Evolutionary conservation across 1,140 invertebrate genomes (phyloP), one percentile per base, ranked within the genome.

Genomic region (Colletes gigas): DNA sequence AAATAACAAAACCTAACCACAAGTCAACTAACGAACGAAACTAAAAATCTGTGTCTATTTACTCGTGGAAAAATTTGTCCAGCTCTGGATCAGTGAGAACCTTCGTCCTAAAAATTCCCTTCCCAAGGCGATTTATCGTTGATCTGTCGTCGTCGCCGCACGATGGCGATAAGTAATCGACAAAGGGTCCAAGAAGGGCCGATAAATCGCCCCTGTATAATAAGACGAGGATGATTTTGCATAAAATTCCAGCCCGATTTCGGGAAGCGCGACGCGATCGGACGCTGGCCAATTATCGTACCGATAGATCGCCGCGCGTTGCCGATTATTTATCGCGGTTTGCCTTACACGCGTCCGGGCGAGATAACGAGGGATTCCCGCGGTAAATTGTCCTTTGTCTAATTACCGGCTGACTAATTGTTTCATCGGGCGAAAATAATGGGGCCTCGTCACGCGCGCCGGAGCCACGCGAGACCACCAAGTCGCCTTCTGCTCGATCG

Each of bases 361-460:
- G 66, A 79, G 82, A 86, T 84, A 87, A 84, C 85, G 78, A 82
- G 75, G 75, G 78, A 85, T 47, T 75, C 60, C 15, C 67, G 65
- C 60, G 54, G 75, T 87, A 87, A 50, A 87, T 87, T 86, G 82
- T 86, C 78, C 82, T 81, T 86, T 87, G 85, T 84, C 78, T 87
- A 86, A 87, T 87, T 87, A 86, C 73, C 50, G 30, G 72, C 70
- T 84, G 86, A 81, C 88, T 89, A 89, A 89, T 89, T 89, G 88
- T 89, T 89, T 89, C 88, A 85, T 89, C 85, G 79, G 78, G 73
- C 67, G 81, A 83, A 81, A 87, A 89, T 89, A 89, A 89, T 88
- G 85, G 87, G 80, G n/a, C 57, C 66, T 60, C 74, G 83, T 88
- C 88, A 89, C 88, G 88, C 87, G 83, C 86, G 78, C 50, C 50